Evolutionary conservation across 1,140 invertebrate species (phyloP), one percentile per base, ranked within the genome.

Genomic region (Oppia nitens): DNA sequence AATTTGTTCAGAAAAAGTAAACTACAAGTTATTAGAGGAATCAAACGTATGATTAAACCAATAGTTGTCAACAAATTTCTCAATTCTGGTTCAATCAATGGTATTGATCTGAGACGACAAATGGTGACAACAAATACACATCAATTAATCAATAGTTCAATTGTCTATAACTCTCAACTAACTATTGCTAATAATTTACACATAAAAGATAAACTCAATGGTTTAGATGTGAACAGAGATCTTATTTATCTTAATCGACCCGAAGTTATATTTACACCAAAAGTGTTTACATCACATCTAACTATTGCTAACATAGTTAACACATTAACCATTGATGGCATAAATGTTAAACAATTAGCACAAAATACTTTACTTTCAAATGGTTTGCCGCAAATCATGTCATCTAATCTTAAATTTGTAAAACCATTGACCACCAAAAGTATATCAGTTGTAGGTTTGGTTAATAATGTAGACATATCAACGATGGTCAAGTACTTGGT

Each of bases 391-490:
- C 32, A 40, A 20, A 23, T 26, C 9, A n/a, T 56, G 25, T 24
- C 28, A 54, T 56, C 52, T 11, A 51, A 23, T 0, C 51, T 49
- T 14, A 55, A 21, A 9, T 62, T 62, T 24, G 57, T n/a, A 12
- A 27, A 45, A 9, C 28, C 45, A 20, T 3, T 62, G 4, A 12
- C 27, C 6, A 55, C 60, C 1, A 52, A 52, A 14, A 29, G 55
- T 24, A 59, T 62, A 20, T 29, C 25, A 9, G 25, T 62, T 0
- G 2, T 45, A 17, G 60, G 60, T 1, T 17, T n/a, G 2, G 21
- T 62, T 12, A 62, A 62, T 59, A 47, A 47, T 3, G 40, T 45
- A 21, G 21, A 62, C 28, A 14, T 62, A 14, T 2, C 45, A 9
- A 32, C 54, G 20, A 20, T 62, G 21, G 57, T 57, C 3, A 12